phyloP scores from a whole-genome alignment of 1,140 invertebrate genomes.

The Drosophila repleta region DNA sequence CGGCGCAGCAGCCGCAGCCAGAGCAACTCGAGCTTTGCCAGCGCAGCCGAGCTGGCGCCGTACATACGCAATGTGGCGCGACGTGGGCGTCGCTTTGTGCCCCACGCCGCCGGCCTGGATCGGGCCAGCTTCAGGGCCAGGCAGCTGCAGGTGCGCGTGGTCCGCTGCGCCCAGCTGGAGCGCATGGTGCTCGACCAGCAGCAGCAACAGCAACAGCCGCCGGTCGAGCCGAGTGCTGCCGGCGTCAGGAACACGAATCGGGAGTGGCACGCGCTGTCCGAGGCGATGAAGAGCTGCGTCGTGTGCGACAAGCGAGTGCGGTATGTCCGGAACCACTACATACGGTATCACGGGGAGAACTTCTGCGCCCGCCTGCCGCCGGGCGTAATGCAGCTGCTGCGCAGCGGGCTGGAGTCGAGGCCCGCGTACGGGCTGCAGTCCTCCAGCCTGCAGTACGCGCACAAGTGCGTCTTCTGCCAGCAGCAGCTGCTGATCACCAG shows the following conservation, averaged over 20 bases:
- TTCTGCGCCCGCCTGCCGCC: conserved; percentile 85
- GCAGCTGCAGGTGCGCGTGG: conserved; percentile 4
- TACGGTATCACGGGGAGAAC: conserved; percentile 86
- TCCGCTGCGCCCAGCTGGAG: neutral
- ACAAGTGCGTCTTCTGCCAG: conserved; percentile 65
- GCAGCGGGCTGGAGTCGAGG: conserved; percentile 11
- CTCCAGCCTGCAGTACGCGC: neutral
- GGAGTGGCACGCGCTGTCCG: conserved; percentile 48
- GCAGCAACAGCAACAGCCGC: too few relatives aligned
- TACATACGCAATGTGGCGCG: conserved; percentile 54
- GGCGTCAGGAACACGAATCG: conserved; percentile 34
- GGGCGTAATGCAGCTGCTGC: conserved; percentile 46
- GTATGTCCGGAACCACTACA: conserved; percentile 85
- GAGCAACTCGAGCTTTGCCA: neutral
- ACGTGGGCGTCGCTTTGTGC: conserved; percentile 30
- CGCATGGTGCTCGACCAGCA: neutral
- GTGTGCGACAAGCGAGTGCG: conserved; percentile 82
- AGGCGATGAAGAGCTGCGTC: conserved; percentile 59
- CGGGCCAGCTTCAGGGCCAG: conserved; percentile 5
- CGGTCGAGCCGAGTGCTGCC: neutral
- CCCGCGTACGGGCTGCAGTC: conserved; percentile 6
- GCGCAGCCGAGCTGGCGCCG: conserved; percentile 1
- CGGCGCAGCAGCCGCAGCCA: conserved; percentile 7
- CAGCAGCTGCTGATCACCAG: conserved; percentile 1
- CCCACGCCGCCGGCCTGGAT: neutral